phyloP scores from a whole-genome alignment of 2,797 vertebrate species.

The Babyrousa celebensis region DNA sequence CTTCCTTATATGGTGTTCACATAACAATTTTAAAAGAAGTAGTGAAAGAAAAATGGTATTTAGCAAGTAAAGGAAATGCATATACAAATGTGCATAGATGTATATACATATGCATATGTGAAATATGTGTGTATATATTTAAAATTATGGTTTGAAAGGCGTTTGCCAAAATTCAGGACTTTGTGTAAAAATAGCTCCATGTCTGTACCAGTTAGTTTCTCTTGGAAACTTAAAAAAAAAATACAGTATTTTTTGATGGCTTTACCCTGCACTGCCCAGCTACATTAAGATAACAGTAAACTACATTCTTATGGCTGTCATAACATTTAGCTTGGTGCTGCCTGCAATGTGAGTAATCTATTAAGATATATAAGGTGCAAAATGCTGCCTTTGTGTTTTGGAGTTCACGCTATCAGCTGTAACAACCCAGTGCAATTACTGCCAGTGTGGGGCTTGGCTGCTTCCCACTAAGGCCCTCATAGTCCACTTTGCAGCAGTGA shows the following conservation, averaged over 20 bases:
- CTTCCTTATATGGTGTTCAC: conserved; percentile 75
- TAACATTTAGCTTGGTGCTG: conserved; percentile 91
- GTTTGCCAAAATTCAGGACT: conserved; percentile 87
- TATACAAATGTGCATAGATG: conserved; percentile 79
- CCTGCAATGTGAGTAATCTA: conserved; percentile 89
- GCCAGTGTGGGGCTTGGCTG: conserved; percentile 73
- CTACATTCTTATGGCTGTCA: conserved; percentile 93
- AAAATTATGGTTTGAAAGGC: conserved; percentile 82
- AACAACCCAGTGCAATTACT: conserved; percentile 86
- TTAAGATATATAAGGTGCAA: conserved; percentile 91
- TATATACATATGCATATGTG: conserved; percentile 84
- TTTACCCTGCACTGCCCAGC: conserved; percentile 91
- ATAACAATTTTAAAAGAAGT: conserved; percentile 79
- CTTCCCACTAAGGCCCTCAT: conserved; percentile 72
- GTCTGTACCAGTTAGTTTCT: conserved; percentile 90
- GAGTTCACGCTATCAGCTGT: conserved; percentile 82
- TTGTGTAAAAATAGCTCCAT: conserved; percentile 88
- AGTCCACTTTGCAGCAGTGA: conserved; percentile 75
- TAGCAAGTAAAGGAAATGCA: conserved; percentile 67
- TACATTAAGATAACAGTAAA: conserved; percentile 92
- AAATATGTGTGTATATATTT: conserved; percentile 84
- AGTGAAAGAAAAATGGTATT: conserved; percentile 82
- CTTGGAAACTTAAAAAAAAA: conserved; percentile 88
- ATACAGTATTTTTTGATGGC: conserved; percentile 89
- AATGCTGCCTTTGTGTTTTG: conserved; percentile 85